A percentile compares a stretch with the other conserved stretches of the same genome.
phyloP scores from a whole-genome alignment of 2,113 vertebrate species.

The Macrotus californicus region DNA sequence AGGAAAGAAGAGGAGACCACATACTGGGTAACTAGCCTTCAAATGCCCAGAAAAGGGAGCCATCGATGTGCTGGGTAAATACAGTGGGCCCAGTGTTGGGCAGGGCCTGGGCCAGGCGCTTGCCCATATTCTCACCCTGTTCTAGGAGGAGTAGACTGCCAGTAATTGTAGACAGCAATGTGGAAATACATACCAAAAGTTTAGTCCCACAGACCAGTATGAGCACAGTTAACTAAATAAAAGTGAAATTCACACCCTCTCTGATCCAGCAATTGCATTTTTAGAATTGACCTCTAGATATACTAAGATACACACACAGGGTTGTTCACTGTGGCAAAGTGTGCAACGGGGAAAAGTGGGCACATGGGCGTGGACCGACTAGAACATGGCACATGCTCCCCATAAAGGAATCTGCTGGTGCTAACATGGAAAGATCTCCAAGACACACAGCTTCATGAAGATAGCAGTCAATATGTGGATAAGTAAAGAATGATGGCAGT shows the following conservation, averaged over 20 bases:
- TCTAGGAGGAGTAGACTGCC: not conserved
- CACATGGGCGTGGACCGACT: fast-evolving
- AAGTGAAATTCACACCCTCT: not conserved
- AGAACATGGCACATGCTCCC: not conserved
- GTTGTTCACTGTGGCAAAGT: not conserved
- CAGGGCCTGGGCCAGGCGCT: not conserved
- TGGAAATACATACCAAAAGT: not conserved
- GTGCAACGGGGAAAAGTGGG: not conserved
- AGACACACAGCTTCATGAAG: not conserved
- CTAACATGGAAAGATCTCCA: not conserved
- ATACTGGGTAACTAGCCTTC: not conserved
- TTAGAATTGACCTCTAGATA: not conserved
- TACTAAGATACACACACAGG: not conserved
- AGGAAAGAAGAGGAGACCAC: not conserved
- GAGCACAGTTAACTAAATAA: not conserved
- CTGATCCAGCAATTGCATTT: not conserved
- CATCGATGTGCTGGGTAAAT: not conserved
- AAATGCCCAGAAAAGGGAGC: not conserved
- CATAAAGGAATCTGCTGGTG: not conserved
- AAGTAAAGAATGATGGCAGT: not conserved
- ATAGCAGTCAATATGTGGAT: not conserved
- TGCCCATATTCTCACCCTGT: not conserved
- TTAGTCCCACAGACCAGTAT: not conserved
- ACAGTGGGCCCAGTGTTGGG: not conserved
- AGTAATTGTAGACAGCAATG: not conserved